These are phyloP conservation scores for Noturus placidus DNA, from an alignment of 2,113 vertebrate genomes.

Conservation along the genomic window DNA sequence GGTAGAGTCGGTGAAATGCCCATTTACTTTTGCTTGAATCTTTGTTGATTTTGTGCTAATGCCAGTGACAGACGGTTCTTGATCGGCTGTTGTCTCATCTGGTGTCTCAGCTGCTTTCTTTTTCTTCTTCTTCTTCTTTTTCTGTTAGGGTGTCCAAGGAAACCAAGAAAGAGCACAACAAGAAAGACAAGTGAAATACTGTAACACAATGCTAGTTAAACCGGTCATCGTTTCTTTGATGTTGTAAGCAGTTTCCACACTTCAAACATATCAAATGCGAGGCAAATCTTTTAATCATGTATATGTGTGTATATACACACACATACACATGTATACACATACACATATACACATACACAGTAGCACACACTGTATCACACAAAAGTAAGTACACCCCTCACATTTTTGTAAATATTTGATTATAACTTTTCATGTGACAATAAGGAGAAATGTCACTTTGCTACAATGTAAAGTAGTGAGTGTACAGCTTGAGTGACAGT, in stretches of 20 bases:
- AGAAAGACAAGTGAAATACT: not conserved
- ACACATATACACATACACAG: too few relatives aligned
- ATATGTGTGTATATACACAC: too few relatives aligned
- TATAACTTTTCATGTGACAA: too few relatives aligned
- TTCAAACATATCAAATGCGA: not conserved
- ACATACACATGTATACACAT: too few relatives aligned
- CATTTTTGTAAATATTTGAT: too few relatives aligned
- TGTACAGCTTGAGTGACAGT: too few relatives aligned
- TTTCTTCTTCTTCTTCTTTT: constrained; percentile 56
- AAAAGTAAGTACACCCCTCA: too few relatives aligned
- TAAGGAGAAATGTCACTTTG: too few relatives aligned
- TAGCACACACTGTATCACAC: too few relatives aligned
- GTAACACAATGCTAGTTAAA: not conserved
- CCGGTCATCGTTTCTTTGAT: too few relatives aligned
- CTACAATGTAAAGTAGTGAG: too few relatives aligned
- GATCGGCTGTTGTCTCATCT: not conserved
- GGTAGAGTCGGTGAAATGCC: constrained; percentile 56
- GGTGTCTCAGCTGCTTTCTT: constrained; percentile 54
- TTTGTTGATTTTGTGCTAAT: not conserved
- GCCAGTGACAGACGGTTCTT: not conserved
- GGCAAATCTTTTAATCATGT: too few relatives aligned
- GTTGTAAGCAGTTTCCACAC: not conserved
- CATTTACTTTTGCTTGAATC: constrained; percentile 45
- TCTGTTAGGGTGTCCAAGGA: not conserved
- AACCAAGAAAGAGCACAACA: not conserved